Evolutionary conservation across 1,140 invertebrate genomes (phyloP).

Genomic region (Triops cancriformis): DNA sequence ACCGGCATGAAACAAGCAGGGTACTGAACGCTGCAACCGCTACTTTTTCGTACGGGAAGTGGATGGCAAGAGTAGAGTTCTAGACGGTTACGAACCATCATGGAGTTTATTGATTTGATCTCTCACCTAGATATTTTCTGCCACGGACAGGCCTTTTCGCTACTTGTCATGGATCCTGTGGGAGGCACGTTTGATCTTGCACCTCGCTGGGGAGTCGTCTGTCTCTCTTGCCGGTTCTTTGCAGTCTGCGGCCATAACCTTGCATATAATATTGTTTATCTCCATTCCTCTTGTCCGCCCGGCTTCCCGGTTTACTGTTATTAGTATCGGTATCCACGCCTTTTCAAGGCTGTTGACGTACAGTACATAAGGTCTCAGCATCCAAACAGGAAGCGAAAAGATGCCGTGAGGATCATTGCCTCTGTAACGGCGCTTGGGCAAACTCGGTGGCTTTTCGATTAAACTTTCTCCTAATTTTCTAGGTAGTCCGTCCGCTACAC

Average conservation of each 20-base stretch:
- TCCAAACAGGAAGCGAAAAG: background rate
- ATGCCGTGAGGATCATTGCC: too few species aligned
- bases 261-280: background rate
- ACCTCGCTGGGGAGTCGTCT: background rate
- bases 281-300: background rate
- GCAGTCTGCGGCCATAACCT: background rate
- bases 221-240: background rate
- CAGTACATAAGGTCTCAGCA: background rate
- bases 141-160: background rate
- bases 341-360: background rate
- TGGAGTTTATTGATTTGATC: background rate
- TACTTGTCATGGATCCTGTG: background rate
- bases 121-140: background rate
- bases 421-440: too few species aligned
- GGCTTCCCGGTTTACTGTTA: too few species aligned
- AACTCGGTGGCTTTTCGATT: too few species aligned
- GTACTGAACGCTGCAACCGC: too few species aligned
- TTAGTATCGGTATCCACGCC: background rate
- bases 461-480: too few species aligned
- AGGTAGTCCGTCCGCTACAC: too few species aligned
- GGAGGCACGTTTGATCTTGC: background rate
- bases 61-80: background rate
- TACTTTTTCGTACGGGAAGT: background rate
- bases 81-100: background rate
- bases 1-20: too few species aligned